phyloP scores from a whole-genome alignment of 2,797 vertebrate genomes.

The Sebastes cheni region DNA sequence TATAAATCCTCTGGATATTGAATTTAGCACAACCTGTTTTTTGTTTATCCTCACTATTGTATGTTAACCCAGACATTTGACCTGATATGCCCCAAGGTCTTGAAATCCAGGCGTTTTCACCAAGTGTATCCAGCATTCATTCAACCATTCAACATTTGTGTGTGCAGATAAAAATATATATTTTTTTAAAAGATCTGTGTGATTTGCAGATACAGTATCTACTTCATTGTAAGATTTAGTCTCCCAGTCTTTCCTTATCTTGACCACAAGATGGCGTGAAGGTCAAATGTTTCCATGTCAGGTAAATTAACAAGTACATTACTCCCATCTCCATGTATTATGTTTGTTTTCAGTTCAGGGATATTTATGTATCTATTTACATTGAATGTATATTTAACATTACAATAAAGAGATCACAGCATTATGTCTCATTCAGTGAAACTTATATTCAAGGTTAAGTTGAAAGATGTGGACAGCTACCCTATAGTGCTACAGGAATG shows the following conservation, averaged over 20 bases:
- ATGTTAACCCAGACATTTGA: neutral
- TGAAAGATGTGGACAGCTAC: neutral
- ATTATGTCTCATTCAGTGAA: neutral
- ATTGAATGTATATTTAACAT: neutral
- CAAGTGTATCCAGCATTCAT: neutral
- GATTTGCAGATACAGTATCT: neutral
- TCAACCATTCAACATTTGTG: too few species aligned
- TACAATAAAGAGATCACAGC: too few species aligned
- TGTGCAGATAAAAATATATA: neutral
- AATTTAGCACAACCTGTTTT: neutral
- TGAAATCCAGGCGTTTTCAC: neutral
- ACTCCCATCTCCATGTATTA: neutral
- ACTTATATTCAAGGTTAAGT: neutral
- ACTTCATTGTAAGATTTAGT: neutral
- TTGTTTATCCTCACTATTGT: neutral
- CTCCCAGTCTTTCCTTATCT: neutral
- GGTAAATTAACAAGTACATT: neutral
- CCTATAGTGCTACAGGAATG: too few species aligned
- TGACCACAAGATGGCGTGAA: constrained; percentile 64
- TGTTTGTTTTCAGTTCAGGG: neutral
- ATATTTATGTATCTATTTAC: neutral
- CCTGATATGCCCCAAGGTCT: neutral
- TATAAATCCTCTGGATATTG: neutral
- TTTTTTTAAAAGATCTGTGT: neutral
- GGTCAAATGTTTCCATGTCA: constrained; percentile 7